These are phyloP conservation scores for Drosophila eohydei DNA, from an alignment of 2,888 invertebrate species.

Conservation along the genomic window DNA sequence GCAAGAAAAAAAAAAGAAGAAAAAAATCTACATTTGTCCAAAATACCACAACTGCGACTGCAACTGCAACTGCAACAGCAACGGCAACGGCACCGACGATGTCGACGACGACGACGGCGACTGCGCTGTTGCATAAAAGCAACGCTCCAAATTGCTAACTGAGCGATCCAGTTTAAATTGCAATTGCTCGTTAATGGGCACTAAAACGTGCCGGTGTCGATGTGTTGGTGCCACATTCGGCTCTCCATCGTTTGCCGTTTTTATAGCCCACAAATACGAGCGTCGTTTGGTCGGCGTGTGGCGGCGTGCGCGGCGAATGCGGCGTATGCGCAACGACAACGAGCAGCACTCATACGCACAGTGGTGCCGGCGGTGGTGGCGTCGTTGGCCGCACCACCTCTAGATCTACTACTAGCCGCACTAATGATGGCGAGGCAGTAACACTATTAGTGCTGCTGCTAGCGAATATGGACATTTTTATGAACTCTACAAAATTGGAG, in stretches of 20 bases:
- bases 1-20: slow-evolving; percentile 13
- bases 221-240: slow-evolving; percentile 47
- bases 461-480: slow-evolving; percentile 44
- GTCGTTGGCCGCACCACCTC: slow-evolving; percentile 5
- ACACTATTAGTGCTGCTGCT: slow-evolving; percentile 35
- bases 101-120: slow-evolving; percentile 24
- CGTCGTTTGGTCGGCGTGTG: slow-evolving; percentile 58
- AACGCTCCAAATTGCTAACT: slow-evolving; percentile 82
- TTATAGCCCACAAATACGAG: slow-evolving; percentile 60
- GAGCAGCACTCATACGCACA: slow-evolving; percentile 70
- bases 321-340: slow-evolving; percentile 69
- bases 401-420: slow-evolving; percentile 1
- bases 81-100: slow-evolving; percentile 31
- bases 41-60: slow-evolving; percentile 68
- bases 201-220: slow-evolving; percentile 81
- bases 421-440: slow-evolving; percentile 49
- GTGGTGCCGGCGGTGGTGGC: slow-evolving; percentile 39
- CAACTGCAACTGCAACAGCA: not conserved
- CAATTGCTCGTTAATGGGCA: slow-evolving; percentile 84
- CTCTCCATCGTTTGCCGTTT: slow-evolving; percentile 24
- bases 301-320: slow-evolving; percentile 65
- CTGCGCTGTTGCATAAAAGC: slow-evolving; percentile 78
- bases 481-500: slow-evolving; percentile 58
- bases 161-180: slow-evolving; percentile 84
- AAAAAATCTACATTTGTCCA: slow-evolving; percentile 78